Conservation (phyloP, 92 coral and sea anemone species). For the Palythoa caribaeorum region DNA sequence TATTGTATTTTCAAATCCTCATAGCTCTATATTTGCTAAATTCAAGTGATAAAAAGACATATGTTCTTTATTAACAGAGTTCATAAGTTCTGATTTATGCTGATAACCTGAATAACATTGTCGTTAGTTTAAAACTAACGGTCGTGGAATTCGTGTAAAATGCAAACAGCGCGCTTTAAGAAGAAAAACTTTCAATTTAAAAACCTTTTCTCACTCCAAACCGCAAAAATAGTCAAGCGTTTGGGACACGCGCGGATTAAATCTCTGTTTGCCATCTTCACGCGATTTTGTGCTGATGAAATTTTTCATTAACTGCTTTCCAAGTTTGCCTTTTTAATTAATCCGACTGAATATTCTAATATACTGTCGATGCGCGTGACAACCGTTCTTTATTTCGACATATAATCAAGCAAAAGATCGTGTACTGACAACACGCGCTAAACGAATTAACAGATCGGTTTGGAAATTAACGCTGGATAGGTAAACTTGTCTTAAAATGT, state of each 20-base stretch:
- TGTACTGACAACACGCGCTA: constrained; percentile 31
- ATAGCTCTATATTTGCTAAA: neutral
- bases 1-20: neutral
- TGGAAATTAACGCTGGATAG: constrained; percentile 31
- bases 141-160: neutral
- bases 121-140: neutral
- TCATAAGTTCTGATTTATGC: constrained; percentile 11
- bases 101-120: constrained; percentile 27
- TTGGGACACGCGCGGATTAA: constrained; percentile 18
- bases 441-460: constrained; percentile 47
- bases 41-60: constrained; percentile 16
- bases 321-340: constrained; percentile 48
- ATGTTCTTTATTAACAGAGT: constrained; percentile 17
- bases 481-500: constrained; percentile 42
- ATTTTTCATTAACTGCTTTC: constrained; percentile 51
- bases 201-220: constrained; percentile 6
- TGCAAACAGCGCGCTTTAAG: neutral
- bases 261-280: constrained; percentile 45
- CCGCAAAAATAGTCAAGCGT: neutral
- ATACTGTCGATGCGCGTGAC: constrained; percentile 13
- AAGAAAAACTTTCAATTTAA: neutral
- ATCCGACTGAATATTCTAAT: constrained; percentile 35
- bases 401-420: constrained; percentile 46
- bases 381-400: constrained; percentile 39
- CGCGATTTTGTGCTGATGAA: constrained; percentile 47